Evolutionary conservation across 2,888 invertebrate genomes (phyloP).

Genomic region (Capitulum mitella): DNA sequence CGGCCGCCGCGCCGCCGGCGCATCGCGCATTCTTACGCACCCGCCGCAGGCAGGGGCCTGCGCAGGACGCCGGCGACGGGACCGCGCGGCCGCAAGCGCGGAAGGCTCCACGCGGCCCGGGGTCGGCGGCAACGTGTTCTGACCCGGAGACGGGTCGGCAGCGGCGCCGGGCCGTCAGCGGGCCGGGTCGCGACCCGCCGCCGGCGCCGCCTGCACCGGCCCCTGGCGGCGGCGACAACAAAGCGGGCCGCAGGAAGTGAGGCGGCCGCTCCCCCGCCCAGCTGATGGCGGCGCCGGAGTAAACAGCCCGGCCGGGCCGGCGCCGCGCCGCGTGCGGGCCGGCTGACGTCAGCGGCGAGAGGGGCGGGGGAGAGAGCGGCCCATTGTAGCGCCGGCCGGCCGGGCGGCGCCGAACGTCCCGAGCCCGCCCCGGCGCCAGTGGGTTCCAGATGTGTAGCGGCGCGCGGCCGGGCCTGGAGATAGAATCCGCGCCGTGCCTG

Average conservation of each 20-base stretch:
- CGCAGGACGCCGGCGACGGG: not conserved
- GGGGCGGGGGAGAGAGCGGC: no score
- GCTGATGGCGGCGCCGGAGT: slow-evolving; percentile 17
- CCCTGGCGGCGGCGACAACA: slow-evolving; percentile 22
- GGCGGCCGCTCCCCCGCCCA: not conserved
- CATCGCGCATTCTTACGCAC: slow-evolving; percentile 9
- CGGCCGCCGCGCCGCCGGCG: not conserved
- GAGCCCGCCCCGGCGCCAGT: not conserved
- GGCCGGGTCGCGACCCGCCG: not conserved
- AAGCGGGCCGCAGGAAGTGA: slow-evolving; percentile 12
- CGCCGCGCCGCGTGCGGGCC: not conserved
- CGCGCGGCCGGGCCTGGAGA: not conserved
- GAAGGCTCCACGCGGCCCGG: not conserved
- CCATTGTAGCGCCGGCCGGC: no score
- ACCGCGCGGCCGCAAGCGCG: not conserved
- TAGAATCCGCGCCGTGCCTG: no score
- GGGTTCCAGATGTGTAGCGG: not conserved
- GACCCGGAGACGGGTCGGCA: no score
- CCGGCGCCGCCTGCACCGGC: not conserved
- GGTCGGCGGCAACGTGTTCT: no score
- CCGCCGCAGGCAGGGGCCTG: not conserved
- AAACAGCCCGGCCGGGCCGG: not conserved
- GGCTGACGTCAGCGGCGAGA: not conserved
- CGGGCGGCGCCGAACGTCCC: not conserved
- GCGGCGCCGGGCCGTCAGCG: not conserved